phyloP scores from a whole-genome alignment of 2,888 invertebrate genomes.

The Drosophila putrida region DNA sequence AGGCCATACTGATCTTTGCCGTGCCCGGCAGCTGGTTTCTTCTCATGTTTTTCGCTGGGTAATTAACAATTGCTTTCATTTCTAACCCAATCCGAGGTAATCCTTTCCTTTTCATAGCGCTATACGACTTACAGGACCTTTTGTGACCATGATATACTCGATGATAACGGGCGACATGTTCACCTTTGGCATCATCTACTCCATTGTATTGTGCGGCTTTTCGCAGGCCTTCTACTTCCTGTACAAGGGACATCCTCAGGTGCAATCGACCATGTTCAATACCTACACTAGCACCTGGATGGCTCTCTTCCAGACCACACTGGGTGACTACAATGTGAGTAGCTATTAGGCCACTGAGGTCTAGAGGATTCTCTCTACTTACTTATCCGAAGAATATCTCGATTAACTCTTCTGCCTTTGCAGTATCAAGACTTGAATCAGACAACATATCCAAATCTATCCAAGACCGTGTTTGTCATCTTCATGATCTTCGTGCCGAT shows the following conservation, averaged over 20 bases:
- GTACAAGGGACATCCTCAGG: slow-evolving; percentile 95
- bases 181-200: slow-evolving; percentile 98
- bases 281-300: slow-evolving; percentile 97
- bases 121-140: slow-evolving; percentile 97
- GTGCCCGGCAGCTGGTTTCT: slow-evolving; percentile 99
- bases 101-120: slow-evolving; percentile 88
- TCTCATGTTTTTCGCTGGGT: slow-evolving; percentile 99
- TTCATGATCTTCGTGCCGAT: slow-evolving; percentile 99
- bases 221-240: slow-evolving; percentile 98
- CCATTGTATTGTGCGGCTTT: slow-evolving; percentile 97
- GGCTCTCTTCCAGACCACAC: slow-evolving; percentile 98
- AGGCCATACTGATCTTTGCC: slow-evolving; percentile 95
- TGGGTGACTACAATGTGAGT: slow-evolving; percentile 98
- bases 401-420: too few relatives aligned
- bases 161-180: slow-evolving; percentile 99
- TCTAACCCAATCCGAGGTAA: background rate
- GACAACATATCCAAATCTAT: slow-evolving; percentile 95
- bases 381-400: too few relatives aligned
- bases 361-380: too few relatives aligned
- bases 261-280: slow-evolving; percentile 92
- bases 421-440: slow-evolving; percentile 96
- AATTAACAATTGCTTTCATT: slow-evolving; percentile 66
- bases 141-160: slow-evolving; percentile 99
- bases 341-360: too few relatives aligned
- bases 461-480: slow-evolving; percentile 97